Base-by-base conservation (phyloP, 2,797 vertebrate genomes). In the Rhinatrema bivittatum region DNA sequence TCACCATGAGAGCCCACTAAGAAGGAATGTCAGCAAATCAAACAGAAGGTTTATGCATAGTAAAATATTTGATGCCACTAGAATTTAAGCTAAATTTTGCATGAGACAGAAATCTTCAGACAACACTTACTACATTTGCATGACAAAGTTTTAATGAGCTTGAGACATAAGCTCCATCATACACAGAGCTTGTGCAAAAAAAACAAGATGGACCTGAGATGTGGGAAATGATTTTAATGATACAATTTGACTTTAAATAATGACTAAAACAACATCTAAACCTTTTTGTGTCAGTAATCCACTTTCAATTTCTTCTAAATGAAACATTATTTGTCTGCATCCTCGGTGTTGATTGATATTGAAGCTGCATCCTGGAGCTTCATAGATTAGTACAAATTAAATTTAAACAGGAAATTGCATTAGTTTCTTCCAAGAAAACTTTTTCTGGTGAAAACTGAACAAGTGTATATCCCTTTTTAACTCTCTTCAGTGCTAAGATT, bases 391-490 rank as follows among this genome's bases (percentile, higher is more conserved):
- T 65, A 59, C 59, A 75, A 69, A 77, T 81, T 82, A 75, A 76
- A 80, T 78, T 80, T 80, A 65, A 80, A 68, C 39, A 60, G 39
- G 42, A 62, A 60, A 76, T 77, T 84, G 77, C 79, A 79, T 79
- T 70, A 46, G 39, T 63, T 76, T 65, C 56, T 60, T 73, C 70
- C 75, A 78, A 75, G 70, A 38, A 56, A 71, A 60, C 50, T 60
- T 70, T 68, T 46, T 42, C 53, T 55, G 56, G 74, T 56, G 56
- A 67, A 78, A 75, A 76, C 41, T 65, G 67, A 81, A 54, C 69
- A 53, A 41, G 55, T 52, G 55, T 52, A 46, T 63, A 65, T 79
- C 72, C 70, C 63, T 70, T 66, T 50, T 69, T 76, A 77, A 78
- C 67, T 75, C 77, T 74, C 73, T 77, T 73, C 69, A 43, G 42